These are phyloP conservation scores for Octopus sinensis DNA, from an alignment of 1,140 invertebrate species.

Conservation along the genomic window DNA sequence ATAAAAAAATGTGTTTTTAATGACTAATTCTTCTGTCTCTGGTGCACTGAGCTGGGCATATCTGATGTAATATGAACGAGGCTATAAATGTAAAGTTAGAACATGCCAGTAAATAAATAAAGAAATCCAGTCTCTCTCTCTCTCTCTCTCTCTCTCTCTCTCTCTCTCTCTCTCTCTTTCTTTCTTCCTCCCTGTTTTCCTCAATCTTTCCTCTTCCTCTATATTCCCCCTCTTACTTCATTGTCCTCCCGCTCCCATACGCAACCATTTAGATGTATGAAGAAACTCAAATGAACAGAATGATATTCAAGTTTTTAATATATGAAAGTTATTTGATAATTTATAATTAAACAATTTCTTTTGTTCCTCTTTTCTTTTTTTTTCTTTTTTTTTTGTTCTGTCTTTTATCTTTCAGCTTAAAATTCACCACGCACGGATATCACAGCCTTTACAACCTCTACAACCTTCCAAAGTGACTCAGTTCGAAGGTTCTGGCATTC, in stretches of 20 bases:
- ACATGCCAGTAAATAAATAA: not conserved
- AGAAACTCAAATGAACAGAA: no score
- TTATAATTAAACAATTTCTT: no score
- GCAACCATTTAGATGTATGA: no score
- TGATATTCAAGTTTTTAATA: no score
- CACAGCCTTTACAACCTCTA: not conserved
- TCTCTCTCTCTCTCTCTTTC: no score
- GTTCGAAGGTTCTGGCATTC: not conserved
- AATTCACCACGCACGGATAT: not conserved
- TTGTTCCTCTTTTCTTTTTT: not conserved
- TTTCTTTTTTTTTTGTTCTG: not conserved
- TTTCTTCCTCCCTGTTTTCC: no score
- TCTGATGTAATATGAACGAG: not conserved
- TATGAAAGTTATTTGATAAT: no score
- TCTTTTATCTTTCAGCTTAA: not conserved
- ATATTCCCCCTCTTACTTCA: no score
- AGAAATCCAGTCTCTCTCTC: no score
- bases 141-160: no score
- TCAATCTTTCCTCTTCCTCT: no score
- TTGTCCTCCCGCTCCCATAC: no score
- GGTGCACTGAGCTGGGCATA: not conserved
- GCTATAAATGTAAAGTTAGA: not conserved
- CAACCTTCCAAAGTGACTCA: not conserved
- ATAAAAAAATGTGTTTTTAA: not conserved
- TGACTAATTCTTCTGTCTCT: not conserved